Evolutionary conservation across 1,140 invertebrate genomes (phyloP), one percentile per base, ranked within the genome.

Genomic region (Telenomus remus): DNA sequence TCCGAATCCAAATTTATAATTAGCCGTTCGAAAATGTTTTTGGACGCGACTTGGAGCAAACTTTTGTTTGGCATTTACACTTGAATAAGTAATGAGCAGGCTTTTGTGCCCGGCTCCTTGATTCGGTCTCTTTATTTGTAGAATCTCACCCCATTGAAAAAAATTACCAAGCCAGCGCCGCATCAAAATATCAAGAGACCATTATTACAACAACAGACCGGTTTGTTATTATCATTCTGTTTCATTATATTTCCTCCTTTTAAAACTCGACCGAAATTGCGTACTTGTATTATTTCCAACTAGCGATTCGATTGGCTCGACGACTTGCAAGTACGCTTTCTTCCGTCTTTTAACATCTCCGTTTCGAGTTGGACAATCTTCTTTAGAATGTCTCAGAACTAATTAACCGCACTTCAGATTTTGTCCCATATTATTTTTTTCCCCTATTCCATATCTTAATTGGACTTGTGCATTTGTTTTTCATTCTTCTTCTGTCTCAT

Each of bases 41-140:
- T 80, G 19, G 19, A 27, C 19, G 6, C 1, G 6, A 27, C 19
- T 27, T 27, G 19, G 19, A 27, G 19, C 19, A 6, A 27, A 27
- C 19, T 27, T 27, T 27, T 3, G 19, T 27, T 27, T 27, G 19
- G 19, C 19, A 82, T 82, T 82, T 78, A 74, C 68, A 73, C 76
- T 71, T 82, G 78, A 82, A 80, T 81, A 81, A 75, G 79, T 84
- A 81, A 84, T 81, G 72, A 75, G 71, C 54, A 27, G 46, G 64
- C 77, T 78, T 80, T 83, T 83, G 81, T 83, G 46, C 56, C 44
- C 51, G 51, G n/a, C 39, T 44, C 47, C 15, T 39, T 60, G 27
- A 27, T 39, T 47, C 48, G 12, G 7, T n/a, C 13, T 49, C 49
- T 63, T 35, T 60, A 34, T 8, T 27, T 34, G n/a, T 37, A 46